phyloP scores from a whole-genome alignment of 2,888 invertebrate genomes.

The Gisinianus flammeolus region DNA sequence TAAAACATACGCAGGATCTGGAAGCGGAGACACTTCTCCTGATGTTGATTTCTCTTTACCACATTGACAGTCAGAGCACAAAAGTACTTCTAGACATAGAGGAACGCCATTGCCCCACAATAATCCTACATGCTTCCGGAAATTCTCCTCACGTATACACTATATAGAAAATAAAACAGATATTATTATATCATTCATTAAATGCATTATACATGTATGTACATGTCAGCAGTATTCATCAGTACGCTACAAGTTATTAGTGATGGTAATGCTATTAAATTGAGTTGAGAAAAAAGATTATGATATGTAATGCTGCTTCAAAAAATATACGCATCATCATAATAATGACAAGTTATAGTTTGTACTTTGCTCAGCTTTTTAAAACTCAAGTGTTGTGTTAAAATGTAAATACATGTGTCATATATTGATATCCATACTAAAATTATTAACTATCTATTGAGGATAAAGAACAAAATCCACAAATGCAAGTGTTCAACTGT shows the following conservation, averaged over 20 bases:
- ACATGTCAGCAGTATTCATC: neutral
- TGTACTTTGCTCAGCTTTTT: too few relatives aligned
- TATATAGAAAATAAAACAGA: conserved; percentile 59
- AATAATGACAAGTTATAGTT: too few relatives aligned
- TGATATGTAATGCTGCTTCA: neutral
- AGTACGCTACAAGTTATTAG: neutral
- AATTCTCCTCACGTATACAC: conserved; percentile 67
- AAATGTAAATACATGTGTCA: too few relatives aligned
- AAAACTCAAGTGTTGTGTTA: too few relatives aligned
- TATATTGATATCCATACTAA: too few relatives aligned
- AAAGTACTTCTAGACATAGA: conserved; percentile 79
- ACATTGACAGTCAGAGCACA: conserved; percentile 75
- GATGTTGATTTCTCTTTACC: conserved; percentile 61
- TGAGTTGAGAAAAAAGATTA: too few relatives aligned
- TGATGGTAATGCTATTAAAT: too few relatives aligned
- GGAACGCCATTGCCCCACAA: conserved; percentile 76
- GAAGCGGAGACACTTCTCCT: conserved; percentile 60
- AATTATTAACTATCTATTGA: too few relatives aligned
- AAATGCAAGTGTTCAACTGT: too few relatives aligned
- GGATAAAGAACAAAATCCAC: too few relatives aligned
- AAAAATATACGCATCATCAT: neutral
- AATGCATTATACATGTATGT: neutral
- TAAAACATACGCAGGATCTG: conserved; percentile 65
- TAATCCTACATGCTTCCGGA: conserved; percentile 67
- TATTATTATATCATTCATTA: neutral